phyloP scores from a whole-genome alignment of 23 tunicate genomes.

The Aplidium turbinatum region DNA sequence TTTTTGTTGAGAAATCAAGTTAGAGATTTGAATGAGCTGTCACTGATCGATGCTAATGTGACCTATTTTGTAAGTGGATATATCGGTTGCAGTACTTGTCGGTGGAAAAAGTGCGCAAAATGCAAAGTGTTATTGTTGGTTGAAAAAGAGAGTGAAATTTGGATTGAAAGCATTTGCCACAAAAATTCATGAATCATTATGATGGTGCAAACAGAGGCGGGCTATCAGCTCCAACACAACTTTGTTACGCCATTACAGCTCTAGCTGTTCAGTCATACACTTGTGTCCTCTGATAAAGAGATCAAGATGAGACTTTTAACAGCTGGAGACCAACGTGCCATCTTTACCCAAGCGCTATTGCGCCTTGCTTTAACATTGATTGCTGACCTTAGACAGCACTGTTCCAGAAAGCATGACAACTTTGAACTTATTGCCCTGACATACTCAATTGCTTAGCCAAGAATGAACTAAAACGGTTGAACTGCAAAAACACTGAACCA shows the following conservation, averaged over 20 bases:
- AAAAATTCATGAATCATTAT: slow-evolving; percentile 1
- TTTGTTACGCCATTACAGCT: slow-evolving; percentile 15
- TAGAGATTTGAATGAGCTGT: not conserved
- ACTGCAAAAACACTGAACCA: slow-evolving; percentile 12
- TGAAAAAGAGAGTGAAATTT: not conserved
- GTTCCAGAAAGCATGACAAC: not conserved
- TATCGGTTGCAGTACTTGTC: slow-evolving; percentile 10
- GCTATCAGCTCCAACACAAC: slow-evolving; percentile 14
- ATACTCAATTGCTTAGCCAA: slow-evolving; percentile 20
- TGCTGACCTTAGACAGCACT: not conserved
- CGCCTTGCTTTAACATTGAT: not conserved
- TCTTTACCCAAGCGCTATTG: not conserved
- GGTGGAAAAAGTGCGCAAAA: slow-evolving; percentile 1
- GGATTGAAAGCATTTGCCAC: slow-evolving; percentile 5
- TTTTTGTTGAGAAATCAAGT: not conserved
- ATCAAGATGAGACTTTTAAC: slow-evolving; percentile 5
- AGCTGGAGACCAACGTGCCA: not conserved
- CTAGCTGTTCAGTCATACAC: slow-evolving; percentile 17
- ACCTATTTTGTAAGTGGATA: slow-evolving; percentile 3
- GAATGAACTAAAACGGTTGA: slow-evolving; percentile 25
- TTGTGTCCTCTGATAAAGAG: not conserved
- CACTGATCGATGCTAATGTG: not conserved
- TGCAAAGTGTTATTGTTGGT: slow-evolving; percentile 13
- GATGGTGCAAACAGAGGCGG: slow-evolving; percentile 14
- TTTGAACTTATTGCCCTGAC: not conserved